These are phyloP conservation scores for Silvanus unidentatus DNA, from an alignment of 2,888 invertebrate species.

Conservation along the genomic window DNA sequence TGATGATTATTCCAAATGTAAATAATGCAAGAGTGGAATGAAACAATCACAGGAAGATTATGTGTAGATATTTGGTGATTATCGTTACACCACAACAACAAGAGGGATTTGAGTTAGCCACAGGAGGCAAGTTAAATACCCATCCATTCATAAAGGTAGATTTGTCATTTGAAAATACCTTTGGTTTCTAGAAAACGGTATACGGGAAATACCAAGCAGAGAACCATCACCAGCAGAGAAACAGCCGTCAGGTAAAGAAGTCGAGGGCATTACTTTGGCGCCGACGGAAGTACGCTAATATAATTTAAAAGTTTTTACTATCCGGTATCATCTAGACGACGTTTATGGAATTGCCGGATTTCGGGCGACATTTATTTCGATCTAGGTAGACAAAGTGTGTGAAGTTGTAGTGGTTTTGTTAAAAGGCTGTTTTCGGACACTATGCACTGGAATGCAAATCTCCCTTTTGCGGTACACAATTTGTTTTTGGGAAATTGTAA, in stretches of 20 bases:
- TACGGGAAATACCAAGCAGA: slow-evolving; percentile 10
- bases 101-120: slow-evolving; percentile 16
- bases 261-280: slow-evolving; percentile 18
- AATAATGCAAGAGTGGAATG: too few species aligned
- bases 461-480: too few species aligned
- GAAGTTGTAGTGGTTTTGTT: too few species aligned
- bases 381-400: too few species aligned
- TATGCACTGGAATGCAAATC: too few species aligned
- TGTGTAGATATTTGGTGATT: too few species aligned
- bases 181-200: slow-evolving; percentile 25
- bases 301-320: slow-evolving; percentile 25
- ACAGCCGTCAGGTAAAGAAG: slow-evolving; percentile 12
- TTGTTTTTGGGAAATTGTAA: too few species aligned
- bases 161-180: slow-evolving; percentile 35
- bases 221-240: slow-evolving; percentile 3
- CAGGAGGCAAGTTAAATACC: slow-evolving; percentile 26
- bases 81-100: too few species aligned
- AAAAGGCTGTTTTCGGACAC: too few species aligned
- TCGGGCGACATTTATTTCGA: too few species aligned
- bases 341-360: slow-evolving; percentile 19
- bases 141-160: slow-evolving; percentile 32
- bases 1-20: too few species aligned
- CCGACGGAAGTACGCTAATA: slow-evolving; percentile 28
- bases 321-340: slow-evolving; percentile 20
- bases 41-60: too few species aligned